Percentiles rank a stretch among this genome's conserved stretches.
Evolutionary conservation across 2,113 vertebrate genomes (phyloP).

Genomic region (Cheirogaleus medius): DNA sequence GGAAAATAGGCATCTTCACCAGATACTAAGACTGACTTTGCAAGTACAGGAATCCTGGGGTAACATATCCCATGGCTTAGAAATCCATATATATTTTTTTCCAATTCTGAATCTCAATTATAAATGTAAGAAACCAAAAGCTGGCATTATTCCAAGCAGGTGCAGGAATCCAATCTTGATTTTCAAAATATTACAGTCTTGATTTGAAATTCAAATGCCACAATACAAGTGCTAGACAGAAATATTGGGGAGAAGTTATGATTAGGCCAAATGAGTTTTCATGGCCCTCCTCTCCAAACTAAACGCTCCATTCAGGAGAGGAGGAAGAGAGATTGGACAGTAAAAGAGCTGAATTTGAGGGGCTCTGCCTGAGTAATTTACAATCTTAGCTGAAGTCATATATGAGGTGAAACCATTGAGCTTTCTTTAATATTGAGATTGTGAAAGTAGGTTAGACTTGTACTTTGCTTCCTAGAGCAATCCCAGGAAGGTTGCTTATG

Average conservation of each 20-base stretch:
- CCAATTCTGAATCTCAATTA: background rate
- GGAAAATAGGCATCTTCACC: background rate
- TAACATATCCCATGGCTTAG: background rate
- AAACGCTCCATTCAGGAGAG: background rate
- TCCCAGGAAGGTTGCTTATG: background rate
- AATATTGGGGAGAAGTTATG: background rate
- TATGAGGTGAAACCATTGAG: background rate
- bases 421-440: background rate
- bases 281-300: background rate
- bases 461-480: background rate
- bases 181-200: background rate
- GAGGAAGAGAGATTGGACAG: background rate
- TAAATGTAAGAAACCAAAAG: slow-evolving; percentile 35
- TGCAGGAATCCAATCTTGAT: background rate
- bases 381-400: background rate
- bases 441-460: background rate
- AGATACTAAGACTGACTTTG: background rate
- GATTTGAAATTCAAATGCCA: slow-evolving; percentile 31
- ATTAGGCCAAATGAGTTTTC: background rate
- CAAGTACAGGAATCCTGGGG: background rate
- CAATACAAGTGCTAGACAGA: background rate
- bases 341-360: background rate
- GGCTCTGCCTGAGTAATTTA: background rate
- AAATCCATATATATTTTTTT: background rate
- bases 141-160: background rate